Evolutionary conservation across 2,113 vertebrate genomes (phyloP).

Genomic region (Alligator sinensis): DNA sequence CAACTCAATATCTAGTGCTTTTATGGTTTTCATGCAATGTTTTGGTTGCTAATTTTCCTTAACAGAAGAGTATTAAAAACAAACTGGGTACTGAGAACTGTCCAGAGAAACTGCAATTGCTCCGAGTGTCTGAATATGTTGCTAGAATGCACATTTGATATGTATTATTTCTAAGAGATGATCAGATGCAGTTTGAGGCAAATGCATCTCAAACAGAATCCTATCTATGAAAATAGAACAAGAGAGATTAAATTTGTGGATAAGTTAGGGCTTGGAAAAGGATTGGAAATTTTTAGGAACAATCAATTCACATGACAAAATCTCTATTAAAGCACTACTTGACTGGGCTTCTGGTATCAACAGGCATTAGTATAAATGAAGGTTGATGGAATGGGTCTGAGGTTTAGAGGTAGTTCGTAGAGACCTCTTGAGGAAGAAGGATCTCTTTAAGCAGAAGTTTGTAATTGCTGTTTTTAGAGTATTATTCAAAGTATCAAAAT

Average conservation of each 20-base stretch:
- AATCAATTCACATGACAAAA: rapidly evolving
- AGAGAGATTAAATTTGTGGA: not conserved
- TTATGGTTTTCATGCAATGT: not conserved
- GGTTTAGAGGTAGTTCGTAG: not conserved
- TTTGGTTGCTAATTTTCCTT: not conserved
- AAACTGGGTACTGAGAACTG: not conserved
- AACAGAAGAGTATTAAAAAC: not conserved
- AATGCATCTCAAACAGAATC: not conserved
- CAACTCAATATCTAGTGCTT: not conserved
- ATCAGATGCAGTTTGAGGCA: not conserved
- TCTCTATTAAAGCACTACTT: rapidly evolving
- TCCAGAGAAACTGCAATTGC: not conserved
- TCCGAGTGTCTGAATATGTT: not conserved
- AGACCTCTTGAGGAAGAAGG: not conserved
- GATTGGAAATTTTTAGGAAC: too few relatives aligned
- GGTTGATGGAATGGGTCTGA: rapidly evolving
- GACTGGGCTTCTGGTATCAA: rapidly evolving
- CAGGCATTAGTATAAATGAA: rapidly evolving
- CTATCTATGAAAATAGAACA: not conserved
- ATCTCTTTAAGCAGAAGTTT: not conserved
- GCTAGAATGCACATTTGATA: not conserved
- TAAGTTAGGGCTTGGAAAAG: not conserved
- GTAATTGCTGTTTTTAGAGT: not conserved
- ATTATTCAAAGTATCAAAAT: rapidly evolving
- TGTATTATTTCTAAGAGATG: not conserved